Conservation (phyloP, 2,888 invertebrate genomes). For the Alloplasta piceator region DNA sequence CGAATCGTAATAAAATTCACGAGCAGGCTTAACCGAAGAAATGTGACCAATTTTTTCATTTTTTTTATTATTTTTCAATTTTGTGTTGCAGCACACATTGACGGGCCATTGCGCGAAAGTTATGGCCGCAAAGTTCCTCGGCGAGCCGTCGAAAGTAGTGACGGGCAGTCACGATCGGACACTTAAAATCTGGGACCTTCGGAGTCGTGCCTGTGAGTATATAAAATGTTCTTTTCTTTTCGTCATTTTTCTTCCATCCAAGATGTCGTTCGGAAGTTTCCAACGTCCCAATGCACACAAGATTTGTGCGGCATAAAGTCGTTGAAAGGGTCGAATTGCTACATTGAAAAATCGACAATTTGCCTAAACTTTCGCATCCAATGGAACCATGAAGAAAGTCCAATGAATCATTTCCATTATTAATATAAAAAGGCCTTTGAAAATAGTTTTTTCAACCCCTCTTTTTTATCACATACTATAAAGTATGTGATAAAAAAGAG, state of each 20-base stretch:
- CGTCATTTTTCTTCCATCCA: not conserved
- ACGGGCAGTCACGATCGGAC: conserved; percentile 99
- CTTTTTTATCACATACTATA: too few species aligned
- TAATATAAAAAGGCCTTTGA: too few species aligned
- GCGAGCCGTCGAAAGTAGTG: conserved; percentile 96
- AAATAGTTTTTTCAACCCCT: too few species aligned
- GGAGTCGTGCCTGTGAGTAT: conserved; percentile 93
- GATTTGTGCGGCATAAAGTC: too few species aligned
- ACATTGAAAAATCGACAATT: too few species aligned
- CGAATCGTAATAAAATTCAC: conserved; percentile 40
- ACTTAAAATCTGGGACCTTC: conserved; percentile 98
- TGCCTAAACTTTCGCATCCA: too few species aligned
- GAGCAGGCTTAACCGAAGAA: conserved; percentile 4
- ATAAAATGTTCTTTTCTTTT: conserved; percentile 49
- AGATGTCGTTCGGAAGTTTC: too few species aligned
- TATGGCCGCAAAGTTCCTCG: conserved; percentile 97
- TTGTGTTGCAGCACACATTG: conserved; percentile 91
- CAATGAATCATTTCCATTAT: too few species aligned
- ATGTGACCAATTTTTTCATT: conserved; percentile 26
- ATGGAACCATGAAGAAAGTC: too few species aligned
- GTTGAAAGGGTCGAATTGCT: too few species aligned
- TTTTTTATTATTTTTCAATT: conserved; percentile 44
- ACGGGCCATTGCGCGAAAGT: conserved; percentile 99
- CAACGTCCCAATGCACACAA: too few species aligned
- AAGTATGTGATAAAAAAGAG: too few species aligned